Percentiles rank a stretch among this genome's conserved stretches.
Conservation (phyloP, 2,888 invertebrate species). For the Leucophenga maculata region DNA sequence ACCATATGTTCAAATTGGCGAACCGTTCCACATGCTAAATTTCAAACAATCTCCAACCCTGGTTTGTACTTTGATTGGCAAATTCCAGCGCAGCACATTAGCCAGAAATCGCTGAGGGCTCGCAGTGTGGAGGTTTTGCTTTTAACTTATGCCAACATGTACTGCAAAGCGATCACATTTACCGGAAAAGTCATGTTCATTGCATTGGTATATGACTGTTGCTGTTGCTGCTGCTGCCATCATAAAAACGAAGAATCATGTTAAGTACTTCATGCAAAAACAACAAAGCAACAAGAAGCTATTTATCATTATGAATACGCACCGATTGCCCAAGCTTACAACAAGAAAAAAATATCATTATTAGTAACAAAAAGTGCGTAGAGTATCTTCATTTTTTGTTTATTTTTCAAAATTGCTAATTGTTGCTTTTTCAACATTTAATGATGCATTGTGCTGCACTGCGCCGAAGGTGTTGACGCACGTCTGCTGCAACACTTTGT, state of each 20-base stretch:
- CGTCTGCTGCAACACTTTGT: constrained; percentile 18
- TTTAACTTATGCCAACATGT: constrained; percentile 3
- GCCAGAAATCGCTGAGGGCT: not conserved
- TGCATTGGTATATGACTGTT: not conserved
- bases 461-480: constrained; percentile 32
- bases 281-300: not conserved
- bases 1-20: too few species aligned
- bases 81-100: constrained; percentile 29
- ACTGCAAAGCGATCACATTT: constrained; percentile 14
- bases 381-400: not conserved
- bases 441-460: constrained; percentile 54
- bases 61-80: constrained; percentile 16
- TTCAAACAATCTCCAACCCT: not conserved
- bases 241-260: constrained; percentile 5
- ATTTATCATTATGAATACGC: constrained; percentile 17
- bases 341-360: too few species aligned
- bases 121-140: too few species aligned
- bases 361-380: not conserved
- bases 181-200: constrained; percentile 27
- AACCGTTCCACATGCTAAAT: too few species aligned
- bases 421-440: constrained; percentile 36
- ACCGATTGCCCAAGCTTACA: constrained; percentile 4
- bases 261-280: not conserved
- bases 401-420: constrained; percentile 7
- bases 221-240: constrained; percentile 19